phyloP scores from a whole-genome alignment of 1,140 invertebrate genomes.

The Euglossa dilemma region DNA sequence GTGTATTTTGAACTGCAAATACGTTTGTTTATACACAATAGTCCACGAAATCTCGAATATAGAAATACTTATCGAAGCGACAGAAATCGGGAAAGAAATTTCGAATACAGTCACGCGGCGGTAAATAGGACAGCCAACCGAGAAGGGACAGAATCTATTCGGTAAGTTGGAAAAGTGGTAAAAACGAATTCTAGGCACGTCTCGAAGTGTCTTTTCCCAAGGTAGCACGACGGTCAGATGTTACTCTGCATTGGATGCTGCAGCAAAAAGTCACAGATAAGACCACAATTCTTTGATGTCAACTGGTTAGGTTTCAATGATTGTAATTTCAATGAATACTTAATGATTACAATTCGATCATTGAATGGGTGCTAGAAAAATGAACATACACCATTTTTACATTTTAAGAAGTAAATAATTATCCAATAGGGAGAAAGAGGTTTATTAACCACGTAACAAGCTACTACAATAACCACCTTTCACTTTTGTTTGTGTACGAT shows the following conservation, averaged over 20 bases:
- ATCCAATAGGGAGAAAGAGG: no score
- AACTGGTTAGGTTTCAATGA: background rate
- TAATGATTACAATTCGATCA: background rate
- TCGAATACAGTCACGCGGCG: background rate
- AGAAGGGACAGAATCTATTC: conserved; percentile 8
- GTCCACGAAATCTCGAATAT: no score
- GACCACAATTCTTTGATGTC: background rate
- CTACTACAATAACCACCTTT: no score
- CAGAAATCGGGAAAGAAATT: conserved; percentile 8
- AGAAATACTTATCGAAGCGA: background rate
- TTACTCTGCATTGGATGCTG: conserved; percentile 44
- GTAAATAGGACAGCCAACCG: conserved; percentile 17
- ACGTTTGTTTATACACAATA: background rate
- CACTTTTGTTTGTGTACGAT: no score
- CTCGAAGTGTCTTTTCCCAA: conserved; percentile 17
- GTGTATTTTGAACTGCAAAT: background rate
- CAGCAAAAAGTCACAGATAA: conserved; percentile 29
- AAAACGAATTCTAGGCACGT: conserved; percentile 59
- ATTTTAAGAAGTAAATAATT: no score
- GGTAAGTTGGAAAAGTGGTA: conserved; percentile 21
- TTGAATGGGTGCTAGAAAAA: no score
- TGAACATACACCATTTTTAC: no score
- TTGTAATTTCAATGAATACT: background rate
- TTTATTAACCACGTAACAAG: no score
- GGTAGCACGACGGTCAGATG: background rate